Percentiles rank a stretch among this genome's conserved stretches.
Evolutionary conservation across 2,888 invertebrate genomes (phyloP).

Genomic region (Conops quadrifasciatus): DNA sequence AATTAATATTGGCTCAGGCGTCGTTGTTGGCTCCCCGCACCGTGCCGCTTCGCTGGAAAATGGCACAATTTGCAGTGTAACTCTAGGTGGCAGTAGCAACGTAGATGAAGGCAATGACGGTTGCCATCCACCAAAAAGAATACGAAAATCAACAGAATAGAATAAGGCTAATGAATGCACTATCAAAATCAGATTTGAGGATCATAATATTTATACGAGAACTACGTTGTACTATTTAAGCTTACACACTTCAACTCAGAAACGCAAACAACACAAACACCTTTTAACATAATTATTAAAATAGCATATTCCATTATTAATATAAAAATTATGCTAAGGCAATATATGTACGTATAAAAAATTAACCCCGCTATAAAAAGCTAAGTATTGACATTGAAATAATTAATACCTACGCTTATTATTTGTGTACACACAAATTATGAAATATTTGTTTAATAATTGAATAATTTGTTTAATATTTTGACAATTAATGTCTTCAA

Average conservation of each 20-base stretch:
- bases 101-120: slow-evolving; percentile 49
- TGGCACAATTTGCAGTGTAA: slow-evolving; percentile 55
- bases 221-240: slow-evolving; percentile 13
- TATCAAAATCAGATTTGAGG: slow-evolving; percentile 31
- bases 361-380: not conserved
- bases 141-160: slow-evolving; percentile 60
- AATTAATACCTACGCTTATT: too few relatives aligned
- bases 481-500: not conserved
- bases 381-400: not conserved
- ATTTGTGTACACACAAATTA: too few relatives aligned
- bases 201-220: slow-evolving; percentile 14
- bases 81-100: slow-evolving; percentile 45
- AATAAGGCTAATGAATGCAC: slow-evolving; percentile 48
- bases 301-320: slow-evolving; percentile 18
- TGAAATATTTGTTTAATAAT: not conserved
- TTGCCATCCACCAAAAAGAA: slow-evolving; percentile 60
- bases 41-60: slow-evolving; percentile 53
- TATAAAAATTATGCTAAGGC: slow-evolving; percentile 8
- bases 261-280: slow-evolving; percentile 24
- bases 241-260: slow-evolving; percentile 6
- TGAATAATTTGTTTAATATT: not conserved
- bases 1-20: slow-evolving; percentile 39
- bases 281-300: slow-evolving; percentile 26
- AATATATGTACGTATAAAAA: not conserved
- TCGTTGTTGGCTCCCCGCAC: slow-evolving; percentile 44